Percentiles rank a stretch among this genome's conserved stretches.
phyloP scores from a whole-genome alignment of 2,797 vertebrate genomes.

The Spea hammondii region DNA sequence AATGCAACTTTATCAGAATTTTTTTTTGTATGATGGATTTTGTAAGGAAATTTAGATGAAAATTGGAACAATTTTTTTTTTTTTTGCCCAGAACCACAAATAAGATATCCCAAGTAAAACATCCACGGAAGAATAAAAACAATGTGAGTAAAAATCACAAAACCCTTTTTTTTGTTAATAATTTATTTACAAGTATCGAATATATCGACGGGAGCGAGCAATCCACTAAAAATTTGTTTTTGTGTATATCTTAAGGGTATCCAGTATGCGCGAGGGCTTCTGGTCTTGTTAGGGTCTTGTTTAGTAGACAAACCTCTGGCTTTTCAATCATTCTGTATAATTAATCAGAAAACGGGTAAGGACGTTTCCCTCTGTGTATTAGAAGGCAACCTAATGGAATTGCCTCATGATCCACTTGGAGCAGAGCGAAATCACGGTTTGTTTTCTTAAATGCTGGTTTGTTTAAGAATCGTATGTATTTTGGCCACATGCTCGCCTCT shows the following conservation, averaged over 20 bases:
- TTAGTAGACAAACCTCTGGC: slow-evolving; percentile 47
- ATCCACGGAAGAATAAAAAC: too few species aligned
- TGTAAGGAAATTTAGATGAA: too few species aligned
- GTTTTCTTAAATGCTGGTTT: slow-evolving; percentile 45
- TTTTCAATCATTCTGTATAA: slow-evolving; percentile 46
- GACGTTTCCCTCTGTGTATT: slow-evolving; percentile 25
- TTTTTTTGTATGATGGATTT: too few species aligned
- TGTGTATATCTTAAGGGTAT: background rate
- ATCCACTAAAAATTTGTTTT: background rate
- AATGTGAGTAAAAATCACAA: too few species aligned
- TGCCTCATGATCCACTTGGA: slow-evolving; percentile 43
- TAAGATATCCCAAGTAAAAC: too few species aligned
- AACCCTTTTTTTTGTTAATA: too few species aligned
- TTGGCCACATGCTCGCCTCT: slow-evolving; percentile 44
- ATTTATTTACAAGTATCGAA: too few species aligned
- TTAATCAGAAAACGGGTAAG: slow-evolving; percentile 17
- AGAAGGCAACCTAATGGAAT: slow-evolving; percentile 43
- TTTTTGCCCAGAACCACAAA: too few species aligned
- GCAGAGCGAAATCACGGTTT: slow-evolving; percentile 14
- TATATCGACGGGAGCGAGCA: too few species aligned
- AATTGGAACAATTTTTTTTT: too few species aligned
- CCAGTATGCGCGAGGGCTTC: slow-evolving; percentile 24
- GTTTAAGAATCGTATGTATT: slow-evolving; percentile 46
- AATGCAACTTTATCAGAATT: too few species aligned
- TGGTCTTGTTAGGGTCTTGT: slow-evolving; percentile 34